Base-by-base conservation (phyloP, 2,113 vertebrate species). In the Tenebrosternarchus preto region DNA sequence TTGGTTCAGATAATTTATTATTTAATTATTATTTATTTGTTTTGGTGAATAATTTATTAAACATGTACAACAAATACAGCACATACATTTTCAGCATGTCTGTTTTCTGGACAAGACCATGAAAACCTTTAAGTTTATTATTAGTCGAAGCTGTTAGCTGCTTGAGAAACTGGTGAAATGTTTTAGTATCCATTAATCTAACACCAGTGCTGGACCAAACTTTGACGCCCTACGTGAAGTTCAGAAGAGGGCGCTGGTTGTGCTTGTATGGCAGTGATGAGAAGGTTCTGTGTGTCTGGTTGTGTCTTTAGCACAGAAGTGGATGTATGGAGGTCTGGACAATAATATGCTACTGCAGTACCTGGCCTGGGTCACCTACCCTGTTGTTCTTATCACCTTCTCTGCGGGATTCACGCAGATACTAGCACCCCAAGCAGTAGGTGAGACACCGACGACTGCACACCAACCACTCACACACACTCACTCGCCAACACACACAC, bases 331-430 rank as follows among this genome's bases (percentile, higher is more conserved):
- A 4, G 97, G 96, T 17, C 89, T 99, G 92, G 94, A 97, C 89
- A 94, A 91, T 86, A 99, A 95, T 80, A 90, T 98, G 90, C 89
- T 98, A 27, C 94, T 99, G 78, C 98, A 99, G 88, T 99, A 99
- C 91, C 91, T 99, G 88, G 98, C 97, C 77, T 99, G 98, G 98
- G 96, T 99, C 86, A 97, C 95, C 80, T 99, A 99, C 84, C 98
- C 98, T 0, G 94, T 98, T 0, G 97, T 99, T 84, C 96, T 99
- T 90, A 99, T 99, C 92, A 99, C 97, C 50, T 99, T 99, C 93
- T 99, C 98, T 0, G 97, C 98, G 0, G 98, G 98, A 81, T 98
- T 99, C 88, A 98, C 97, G 5, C 98, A 99, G 93, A 98, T 99
- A 81, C 92, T 99, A 16, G 94, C 98, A 0, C 97, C 98, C 0